Percentiles rank a stretch among this genome's conserved stretches.
These are phyloP conservation scores for Mesorhabditis belari DNA, from an alignment of 2,888 invertebrate species.

Conservation along the genomic window DNA sequence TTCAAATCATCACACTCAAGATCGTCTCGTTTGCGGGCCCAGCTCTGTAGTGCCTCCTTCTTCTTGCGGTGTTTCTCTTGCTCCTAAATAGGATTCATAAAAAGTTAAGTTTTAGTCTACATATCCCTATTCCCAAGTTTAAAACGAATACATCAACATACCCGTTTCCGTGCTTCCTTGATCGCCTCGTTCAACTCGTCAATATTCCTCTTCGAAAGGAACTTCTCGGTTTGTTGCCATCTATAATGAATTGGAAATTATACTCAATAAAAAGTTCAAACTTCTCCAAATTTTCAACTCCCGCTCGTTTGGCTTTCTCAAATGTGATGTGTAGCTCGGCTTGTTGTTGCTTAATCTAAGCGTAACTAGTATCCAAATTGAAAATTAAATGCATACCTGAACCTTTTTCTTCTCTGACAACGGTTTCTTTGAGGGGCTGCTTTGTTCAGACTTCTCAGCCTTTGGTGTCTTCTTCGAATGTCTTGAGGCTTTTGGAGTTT, in stretches of 20 bases:
- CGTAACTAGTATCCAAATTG: neutral
- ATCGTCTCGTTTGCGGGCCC: constrained; percentile 83
- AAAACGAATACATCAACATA: too few relatives aligned
- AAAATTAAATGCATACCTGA: constrained; percentile 2
- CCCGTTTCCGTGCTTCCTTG: constrained; percentile 27
- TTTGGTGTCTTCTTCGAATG: too few relatives aligned
- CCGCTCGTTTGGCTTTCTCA: constrained; percentile 18
- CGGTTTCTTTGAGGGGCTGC: constrained; percentile 1
- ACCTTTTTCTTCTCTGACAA: constrained; percentile 13
- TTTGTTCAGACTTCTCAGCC: neutral
- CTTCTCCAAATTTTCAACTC: constrained; percentile 10
- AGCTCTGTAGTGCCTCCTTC: constrained; percentile 67
- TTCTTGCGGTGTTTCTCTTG: constrained; percentile 61
- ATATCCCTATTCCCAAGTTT: too few relatives aligned
- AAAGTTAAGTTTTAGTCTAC: too few relatives aligned
- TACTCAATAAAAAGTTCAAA: constrained; percentile 1
- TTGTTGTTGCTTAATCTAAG: constrained; percentile 35
- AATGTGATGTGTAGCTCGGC: constrained; percentile 26
- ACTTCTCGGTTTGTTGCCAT: constrained; percentile 25
- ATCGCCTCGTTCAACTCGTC: constrained; percentile 29
- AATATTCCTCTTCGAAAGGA: constrained; percentile 31
- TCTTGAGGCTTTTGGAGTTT: too few relatives aligned
- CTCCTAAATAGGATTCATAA: too few relatives aligned
- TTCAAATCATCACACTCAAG: constrained; percentile 82
- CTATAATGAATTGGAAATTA: constrained; percentile 1